Evolutionary conservation across 2,797 vertebrate genomes (phyloP).

Genomic region (Fratercula arctica): DNA sequence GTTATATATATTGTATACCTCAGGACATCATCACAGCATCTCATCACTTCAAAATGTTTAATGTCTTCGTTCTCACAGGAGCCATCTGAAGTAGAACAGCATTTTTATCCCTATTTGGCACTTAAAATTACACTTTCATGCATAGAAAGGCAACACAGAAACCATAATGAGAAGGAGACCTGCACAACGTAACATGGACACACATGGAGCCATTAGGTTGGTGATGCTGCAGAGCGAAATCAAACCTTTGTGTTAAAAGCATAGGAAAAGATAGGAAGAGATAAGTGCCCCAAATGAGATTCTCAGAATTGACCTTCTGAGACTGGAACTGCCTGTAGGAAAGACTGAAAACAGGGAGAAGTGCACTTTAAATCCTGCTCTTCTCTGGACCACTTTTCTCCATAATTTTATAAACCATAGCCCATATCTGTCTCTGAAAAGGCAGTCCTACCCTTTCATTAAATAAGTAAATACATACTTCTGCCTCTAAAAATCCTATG

Average conservation of each 20-base stretch:
- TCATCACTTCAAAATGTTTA: neutral
- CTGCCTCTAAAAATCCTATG: neutral
- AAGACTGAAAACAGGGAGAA: neutral
- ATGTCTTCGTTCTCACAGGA: neutral
- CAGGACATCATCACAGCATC: neutral
- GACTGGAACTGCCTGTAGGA: neutral
- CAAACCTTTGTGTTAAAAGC: neutral
- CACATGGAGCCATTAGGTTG: neutral
- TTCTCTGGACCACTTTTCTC: neutral
- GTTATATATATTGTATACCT: neutral
- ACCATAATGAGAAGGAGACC: neutral
- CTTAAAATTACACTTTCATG: neutral
- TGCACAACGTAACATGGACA: neutral
- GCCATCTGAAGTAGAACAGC: neutral
- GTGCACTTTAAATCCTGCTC: neutral
- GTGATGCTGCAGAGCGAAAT: neutral
- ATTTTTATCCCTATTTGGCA: neutral
- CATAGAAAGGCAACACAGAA: neutral
- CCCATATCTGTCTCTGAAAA: neutral
- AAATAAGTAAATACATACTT: neutral
- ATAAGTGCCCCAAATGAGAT: fast-evolving
- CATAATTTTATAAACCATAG: neutral
- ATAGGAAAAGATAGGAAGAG: neutral
- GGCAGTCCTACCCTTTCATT: neutral
- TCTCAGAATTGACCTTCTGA: neutral